Conservation (phyloP, 2,113 vertebrate species). For the Calidris pygmaea region DNA sequence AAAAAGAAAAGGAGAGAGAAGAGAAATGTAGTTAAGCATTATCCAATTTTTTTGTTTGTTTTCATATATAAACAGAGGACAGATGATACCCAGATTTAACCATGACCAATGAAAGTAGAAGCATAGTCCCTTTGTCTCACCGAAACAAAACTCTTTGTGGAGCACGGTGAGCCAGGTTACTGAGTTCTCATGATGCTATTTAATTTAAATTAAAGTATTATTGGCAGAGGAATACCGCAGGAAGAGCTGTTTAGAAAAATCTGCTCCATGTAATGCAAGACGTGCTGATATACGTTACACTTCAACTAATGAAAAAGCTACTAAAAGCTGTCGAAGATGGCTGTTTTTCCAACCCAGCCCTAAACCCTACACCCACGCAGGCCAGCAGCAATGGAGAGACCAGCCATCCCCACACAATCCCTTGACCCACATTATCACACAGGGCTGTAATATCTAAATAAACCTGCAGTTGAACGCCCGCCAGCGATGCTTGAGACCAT, state of each 20-base stretch:
- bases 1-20: background rate
- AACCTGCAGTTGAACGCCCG: background rate
- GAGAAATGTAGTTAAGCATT: background rate
- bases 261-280: fast-evolving
- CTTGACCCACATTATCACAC: background rate
- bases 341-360: background rate
- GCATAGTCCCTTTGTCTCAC: background rate
- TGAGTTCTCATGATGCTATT: background rate
- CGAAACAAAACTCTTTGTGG: background rate
- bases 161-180: background rate
- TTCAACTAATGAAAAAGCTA: background rate
- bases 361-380: fast-evolving
- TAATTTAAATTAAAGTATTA: background rate
- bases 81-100: background rate
- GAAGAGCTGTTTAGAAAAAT: background rate
- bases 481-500: background rate
- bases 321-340: background rate
- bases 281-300: background rate
- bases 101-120: background rate
- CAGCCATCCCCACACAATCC: background rate
- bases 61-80: background rate
- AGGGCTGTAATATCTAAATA: background rate
- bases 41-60: background rate
- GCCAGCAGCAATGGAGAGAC: background rate
- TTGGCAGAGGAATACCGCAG: background rate